Percentiles rank a stretch among this genome's conserved stretches.
Conservation (phyloP, 2,888 invertebrate genomes). For the Lydus trimaculatus region DNA sequence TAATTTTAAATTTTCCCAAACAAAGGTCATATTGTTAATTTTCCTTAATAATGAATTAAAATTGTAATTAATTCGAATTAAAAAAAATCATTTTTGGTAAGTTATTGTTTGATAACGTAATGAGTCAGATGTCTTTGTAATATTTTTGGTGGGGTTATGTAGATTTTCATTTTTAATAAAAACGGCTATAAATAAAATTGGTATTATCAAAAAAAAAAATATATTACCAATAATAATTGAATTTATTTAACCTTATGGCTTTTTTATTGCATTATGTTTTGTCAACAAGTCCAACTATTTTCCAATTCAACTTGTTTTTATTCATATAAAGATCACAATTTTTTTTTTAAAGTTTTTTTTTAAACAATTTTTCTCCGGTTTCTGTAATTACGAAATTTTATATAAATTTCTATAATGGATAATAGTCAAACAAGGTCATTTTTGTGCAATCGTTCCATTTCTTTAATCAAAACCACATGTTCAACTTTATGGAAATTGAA, state of each 20-base stretch:
- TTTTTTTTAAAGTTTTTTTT: not conserved
- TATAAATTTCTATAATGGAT: not conserved
- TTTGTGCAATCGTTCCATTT: not conserved
- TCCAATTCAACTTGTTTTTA: slow-evolving; percentile 12
- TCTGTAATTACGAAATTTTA: not conserved
- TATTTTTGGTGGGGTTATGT: not conserved
- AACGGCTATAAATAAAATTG: not conserved
- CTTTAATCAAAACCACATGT: not conserved
- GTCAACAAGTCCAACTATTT: not conserved
- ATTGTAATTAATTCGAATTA: not conserved
- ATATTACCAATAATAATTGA: slow-evolving; percentile 17
- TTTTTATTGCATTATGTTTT: slow-evolving; percentile 10
- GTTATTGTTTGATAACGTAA: not conserved
- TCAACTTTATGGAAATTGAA: slow-evolving; percentile 16
- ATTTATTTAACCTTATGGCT: slow-evolving; percentile 27
- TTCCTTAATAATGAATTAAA: not conserved
- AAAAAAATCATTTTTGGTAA: not conserved
- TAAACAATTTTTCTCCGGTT: not conserved
- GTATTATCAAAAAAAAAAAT: slow-evolving; percentile 3
- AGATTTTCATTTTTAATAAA: not conserved
- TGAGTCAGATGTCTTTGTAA: not conserved
- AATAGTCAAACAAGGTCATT: not conserved
- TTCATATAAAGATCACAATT: not conserved
- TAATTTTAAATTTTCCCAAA: slow-evolving; percentile 16
- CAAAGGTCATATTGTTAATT: not conserved